Percentiles rank a stretch among this genome's conserved stretches.
Evolutionary conservation across 2,888 invertebrate genomes (phyloP).

Genomic region (Loripinus fragilis): DNA sequence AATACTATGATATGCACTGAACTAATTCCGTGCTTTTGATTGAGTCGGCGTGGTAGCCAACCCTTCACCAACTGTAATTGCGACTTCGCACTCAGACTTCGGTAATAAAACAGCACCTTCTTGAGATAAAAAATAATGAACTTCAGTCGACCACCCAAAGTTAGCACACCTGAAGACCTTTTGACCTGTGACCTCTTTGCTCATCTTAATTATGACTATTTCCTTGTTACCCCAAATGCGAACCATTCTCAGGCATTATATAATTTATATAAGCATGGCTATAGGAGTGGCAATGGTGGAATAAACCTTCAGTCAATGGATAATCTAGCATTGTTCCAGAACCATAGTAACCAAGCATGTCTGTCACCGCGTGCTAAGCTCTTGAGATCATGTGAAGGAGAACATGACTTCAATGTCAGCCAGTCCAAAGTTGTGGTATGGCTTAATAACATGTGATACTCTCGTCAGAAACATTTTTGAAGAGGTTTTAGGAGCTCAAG

Average conservation of each 20-base stretch:
- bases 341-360: slow-evolving; percentile 36
- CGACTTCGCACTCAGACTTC: slow-evolving; percentile 10
- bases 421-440: background rate
- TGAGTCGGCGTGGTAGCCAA: background rate
- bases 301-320: too few species aligned
- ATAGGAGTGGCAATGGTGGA: too few species aligned
- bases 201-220: background rate
- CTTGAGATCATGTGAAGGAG: slow-evolving; percentile 45
- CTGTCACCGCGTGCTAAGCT: slow-evolving; percentile 47
- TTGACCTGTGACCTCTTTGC: background rate
- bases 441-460: too few species aligned
- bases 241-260: background rate
- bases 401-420: slow-evolving; percentile 23
- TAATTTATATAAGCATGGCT: background rate
- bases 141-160: background rate
- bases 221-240: background rate
- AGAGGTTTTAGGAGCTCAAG: too few species aligned
- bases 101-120: slow-evolving; percentile 17
- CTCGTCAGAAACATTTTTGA: too few species aligned
- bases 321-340: slow-evolving; percentile 13
- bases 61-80: background rate
- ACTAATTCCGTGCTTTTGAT: slow-evolving; percentile 2
- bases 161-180: background rate
- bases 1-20: background rate
- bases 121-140: slow-evolving; percentile 8